A percentile compares a stretch with the other conserved stretches of the same genome.
phyloP scores from a whole-genome alignment of 2,113 vertebrate genomes.

The Ceuthmochares aereus region DNA sequence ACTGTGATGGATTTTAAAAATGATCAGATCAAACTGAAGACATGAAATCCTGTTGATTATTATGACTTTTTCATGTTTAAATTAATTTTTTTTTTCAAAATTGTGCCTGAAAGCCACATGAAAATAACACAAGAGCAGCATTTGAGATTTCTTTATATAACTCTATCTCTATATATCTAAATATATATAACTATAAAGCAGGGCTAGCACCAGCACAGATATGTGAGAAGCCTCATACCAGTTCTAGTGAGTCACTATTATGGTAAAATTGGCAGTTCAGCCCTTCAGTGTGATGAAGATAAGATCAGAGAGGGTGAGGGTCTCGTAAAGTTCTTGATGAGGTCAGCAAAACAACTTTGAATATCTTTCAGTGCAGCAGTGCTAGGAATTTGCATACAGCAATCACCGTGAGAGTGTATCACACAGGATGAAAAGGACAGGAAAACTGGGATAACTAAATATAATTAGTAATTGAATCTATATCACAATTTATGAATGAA shows the following conservation, averaged over 20 bases:
- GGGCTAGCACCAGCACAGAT: not conserved
- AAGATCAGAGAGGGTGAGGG: not conserved
- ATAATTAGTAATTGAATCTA: constrained; percentile 35
- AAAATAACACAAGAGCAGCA: not conserved
- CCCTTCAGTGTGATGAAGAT: not conserved
- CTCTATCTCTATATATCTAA: not conserved
- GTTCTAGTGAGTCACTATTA: not conserved
- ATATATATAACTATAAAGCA: not conserved
- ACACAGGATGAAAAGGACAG: constrained; percentile 1
- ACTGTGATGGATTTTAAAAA: not conserved
- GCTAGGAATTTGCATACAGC: constrained; percentile 2
- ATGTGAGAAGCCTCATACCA: not conserved
- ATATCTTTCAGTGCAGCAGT: not conserved
- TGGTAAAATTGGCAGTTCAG: not conserved
- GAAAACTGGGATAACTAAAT: constrained; percentile 20
- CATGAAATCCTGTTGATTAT: not conserved
- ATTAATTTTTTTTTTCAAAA: not conserved
- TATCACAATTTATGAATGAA: constrained; percentile 23
- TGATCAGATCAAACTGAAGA: not conserved
- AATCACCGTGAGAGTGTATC: not conserved
- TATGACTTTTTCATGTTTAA: not conserved
- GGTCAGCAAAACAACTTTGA: not conserved
- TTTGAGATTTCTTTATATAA: not conserved
- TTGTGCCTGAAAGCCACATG: not conserved
- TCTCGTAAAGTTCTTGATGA: not conserved